Conservation (phyloP, 2,113 vertebrate genomes). For the Athene noctua region DNA sequence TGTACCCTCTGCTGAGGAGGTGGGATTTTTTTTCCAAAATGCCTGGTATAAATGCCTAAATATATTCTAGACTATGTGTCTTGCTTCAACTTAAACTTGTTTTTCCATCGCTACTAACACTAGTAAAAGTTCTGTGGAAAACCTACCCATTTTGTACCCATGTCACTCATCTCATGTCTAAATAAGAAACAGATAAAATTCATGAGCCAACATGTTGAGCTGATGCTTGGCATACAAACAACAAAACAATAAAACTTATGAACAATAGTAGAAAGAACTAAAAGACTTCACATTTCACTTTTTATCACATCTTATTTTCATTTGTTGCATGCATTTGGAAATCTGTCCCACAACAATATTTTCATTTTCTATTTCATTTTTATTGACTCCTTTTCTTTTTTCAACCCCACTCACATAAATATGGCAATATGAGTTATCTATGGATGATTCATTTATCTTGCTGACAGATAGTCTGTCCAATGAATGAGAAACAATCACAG, state of each 20-base stretch:
- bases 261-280: neutral
- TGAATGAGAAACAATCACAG: neutral
- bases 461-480: neutral
- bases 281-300: neutral
- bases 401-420: neutral
- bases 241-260: neutral
- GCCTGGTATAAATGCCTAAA: neutral
- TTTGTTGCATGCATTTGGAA: neutral
- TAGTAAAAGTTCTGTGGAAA: neutral
- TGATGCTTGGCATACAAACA: neutral
- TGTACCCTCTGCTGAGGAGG: neutral
- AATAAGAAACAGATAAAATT: neutral
- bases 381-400: neutral
- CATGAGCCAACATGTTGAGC: neutral
- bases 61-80: neutral
- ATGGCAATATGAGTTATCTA: neutral
- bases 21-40: neutral
- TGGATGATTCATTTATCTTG: neutral
- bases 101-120: neutral
- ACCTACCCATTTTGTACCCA: neutral
- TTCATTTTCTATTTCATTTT: constrained; percentile 6
- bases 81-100: neutral
- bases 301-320: neutral
- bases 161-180: neutral
- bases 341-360: neutral